Conservation (phyloP, 1,140 invertebrate species). For the Leptonema lineaticorne region DNA sequence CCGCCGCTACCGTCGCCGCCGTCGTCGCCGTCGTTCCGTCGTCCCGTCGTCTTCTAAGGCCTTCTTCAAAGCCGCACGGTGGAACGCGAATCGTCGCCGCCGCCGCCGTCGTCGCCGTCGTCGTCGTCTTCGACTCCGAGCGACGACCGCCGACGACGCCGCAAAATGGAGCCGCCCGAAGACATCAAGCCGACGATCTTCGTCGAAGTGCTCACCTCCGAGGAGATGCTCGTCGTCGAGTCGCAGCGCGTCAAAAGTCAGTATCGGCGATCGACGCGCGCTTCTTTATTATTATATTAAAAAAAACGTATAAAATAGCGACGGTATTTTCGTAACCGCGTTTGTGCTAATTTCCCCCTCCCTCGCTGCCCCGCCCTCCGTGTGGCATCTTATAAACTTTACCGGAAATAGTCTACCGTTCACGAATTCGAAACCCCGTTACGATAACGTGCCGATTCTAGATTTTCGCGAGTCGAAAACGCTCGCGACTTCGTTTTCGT, state of each 20-base stretch:
- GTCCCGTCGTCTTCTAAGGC: too few species aligned
- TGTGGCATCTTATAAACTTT: too few species aligned
- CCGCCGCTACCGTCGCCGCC: neutral
- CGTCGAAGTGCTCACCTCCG: constrained; percentile 20
- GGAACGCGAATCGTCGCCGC: too few species aligned
- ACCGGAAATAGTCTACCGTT: too few species aligned
- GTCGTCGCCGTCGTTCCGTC: neutral
- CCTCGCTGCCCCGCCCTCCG: neutral
- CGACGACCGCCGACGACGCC: neutral
- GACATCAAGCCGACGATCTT: constrained; percentile 32
- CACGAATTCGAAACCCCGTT: too few species aligned
- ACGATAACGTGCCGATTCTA: neutral
- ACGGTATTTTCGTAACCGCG: too few species aligned
- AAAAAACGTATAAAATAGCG: too few species aligned
- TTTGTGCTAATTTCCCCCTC: too few species aligned
- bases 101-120: neutral
- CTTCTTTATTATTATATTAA: neutral
- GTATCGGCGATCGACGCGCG: neutral
- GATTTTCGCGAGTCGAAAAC: neutral
- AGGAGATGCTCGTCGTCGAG: constrained; percentile 6
- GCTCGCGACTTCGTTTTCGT: neutral
- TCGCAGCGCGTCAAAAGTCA: neutral
- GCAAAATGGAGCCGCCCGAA: neutral
- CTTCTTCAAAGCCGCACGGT: too few species aligned
- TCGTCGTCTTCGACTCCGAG: too few species aligned